A percentile compares a stretch with the other conserved stretches of the same genome.
Evolutionary conservation across 2,888 invertebrate species (phyloP).

Genomic region (Agelastica alni): DNA sequence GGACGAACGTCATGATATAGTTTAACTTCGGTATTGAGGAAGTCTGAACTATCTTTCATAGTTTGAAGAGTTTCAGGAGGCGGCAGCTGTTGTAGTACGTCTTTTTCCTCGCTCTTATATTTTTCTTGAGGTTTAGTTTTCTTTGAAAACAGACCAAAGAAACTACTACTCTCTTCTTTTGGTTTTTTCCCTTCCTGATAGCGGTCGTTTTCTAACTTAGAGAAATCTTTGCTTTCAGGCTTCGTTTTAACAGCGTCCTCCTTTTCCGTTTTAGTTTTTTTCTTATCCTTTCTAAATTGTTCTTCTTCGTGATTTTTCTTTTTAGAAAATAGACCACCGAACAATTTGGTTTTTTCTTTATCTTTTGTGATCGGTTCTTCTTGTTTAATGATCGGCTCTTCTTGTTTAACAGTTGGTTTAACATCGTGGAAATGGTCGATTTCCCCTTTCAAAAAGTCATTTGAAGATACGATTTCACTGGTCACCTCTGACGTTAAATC

Average conservation of each 20-base stretch:
- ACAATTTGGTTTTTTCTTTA: slow-evolving; percentile 29
- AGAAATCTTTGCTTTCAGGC: slow-evolving; percentile 44
- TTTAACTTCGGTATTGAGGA: slow-evolving; percentile 38
- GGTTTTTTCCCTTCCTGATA: slow-evolving; percentile 40
- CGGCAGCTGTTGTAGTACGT: slow-evolving; percentile 12
- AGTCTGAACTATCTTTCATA: slow-evolving; percentile 36
- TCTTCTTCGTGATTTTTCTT: slow-evolving; percentile 41
- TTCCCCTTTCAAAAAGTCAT: slow-evolving; percentile 44
- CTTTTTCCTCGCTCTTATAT: slow-evolving; percentile 16
- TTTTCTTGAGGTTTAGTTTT: slow-evolving; percentile 42
- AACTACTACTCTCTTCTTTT: slow-evolving; percentile 37
- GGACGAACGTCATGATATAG: slow-evolving; percentile 35
- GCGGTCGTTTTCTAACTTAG: slow-evolving; percentile 43
- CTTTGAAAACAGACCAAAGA: slow-evolving; percentile 44
- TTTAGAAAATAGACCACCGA: slow-evolving; percentile 45
- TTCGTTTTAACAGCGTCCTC: slow-evolving; percentile 19
- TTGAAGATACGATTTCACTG: slow-evolving; percentile 36
- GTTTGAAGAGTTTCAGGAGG: slow-evolving; percentile 24
- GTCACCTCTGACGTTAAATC: slow-evolving; percentile 30
- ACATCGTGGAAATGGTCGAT: slow-evolving; percentile 40
- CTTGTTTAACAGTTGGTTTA: slow-evolving; percentile 12
- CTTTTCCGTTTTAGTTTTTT: slow-evolving; percentile 29
- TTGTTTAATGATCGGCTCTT: slow-evolving; percentile 12
- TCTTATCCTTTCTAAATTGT: slow-evolving; percentile 22
- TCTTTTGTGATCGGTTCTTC: slow-evolving; percentile 13